Base-by-base conservation (phyloP, 1,140 invertebrate species). In the Sinella curviseta region DNA sequence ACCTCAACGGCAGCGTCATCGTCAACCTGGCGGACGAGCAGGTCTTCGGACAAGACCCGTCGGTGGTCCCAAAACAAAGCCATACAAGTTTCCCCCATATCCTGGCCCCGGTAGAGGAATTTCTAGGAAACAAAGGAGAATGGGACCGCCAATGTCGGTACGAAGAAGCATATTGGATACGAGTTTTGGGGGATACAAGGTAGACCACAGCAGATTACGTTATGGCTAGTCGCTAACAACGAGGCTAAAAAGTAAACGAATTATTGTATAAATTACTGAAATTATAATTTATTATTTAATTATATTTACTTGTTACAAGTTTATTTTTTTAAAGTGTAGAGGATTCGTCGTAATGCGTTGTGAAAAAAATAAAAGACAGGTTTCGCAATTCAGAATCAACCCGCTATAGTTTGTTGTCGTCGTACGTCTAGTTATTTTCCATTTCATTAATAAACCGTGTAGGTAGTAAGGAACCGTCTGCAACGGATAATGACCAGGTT, bases 161-260 rank as follows among this genome's bases (percentile, higher is more conserved):
- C 57, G 24, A 60, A 60, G 57, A 60, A 16, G 3, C 14, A 16
- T 31, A 16, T 24, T 70, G 8, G 31, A 70, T 14, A 70, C 65
- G 12, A 70, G 31, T 2, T 70, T 70, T 33, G 65, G 65, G 31
- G 65, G 65, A 4, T 70, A 70, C 65, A 70, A 70, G 31, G 65
- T 70, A 12, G 65, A 70, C n/a, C 65, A 70, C 65, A 70, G 65
- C 31, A 30, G 30, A 70, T 30, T 70, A 4, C 65, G 65, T 16
- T 65, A 65, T 26, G 57, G 57, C 16, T 65, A 65, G 57, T 12
- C 16, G 24, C 24, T 12, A 48, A 48, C 39, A 48, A 48, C n/a
- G n/a, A n/a, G n/a, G n/a, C n/a, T n/a, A n/a, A n/a, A n/a, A n/a
- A n/a, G n/a, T n/a, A n/a, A n/a, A n/a, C n/a, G n/a, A n/a, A n/a